Base-by-base conservation (phyloP, 2,888 invertebrate genomes). In the Neoscelio sp. region DNA sequence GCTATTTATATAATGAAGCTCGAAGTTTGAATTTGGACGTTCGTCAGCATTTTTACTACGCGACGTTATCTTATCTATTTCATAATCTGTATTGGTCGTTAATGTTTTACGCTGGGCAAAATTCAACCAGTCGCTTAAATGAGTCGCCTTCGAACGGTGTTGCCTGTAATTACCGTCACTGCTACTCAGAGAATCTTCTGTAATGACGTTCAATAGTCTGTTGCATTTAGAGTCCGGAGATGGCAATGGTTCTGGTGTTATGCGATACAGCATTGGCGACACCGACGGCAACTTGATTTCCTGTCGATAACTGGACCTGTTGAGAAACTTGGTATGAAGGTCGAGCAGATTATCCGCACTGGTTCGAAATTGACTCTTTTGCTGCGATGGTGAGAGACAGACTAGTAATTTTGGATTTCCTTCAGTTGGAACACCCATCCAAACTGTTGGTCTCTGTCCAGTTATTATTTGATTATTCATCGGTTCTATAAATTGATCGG, bases 331-430 rank as follows among this genome's bases (percentile, higher is more conserved):
- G 81, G 92, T 92, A 84, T 95, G 95, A 82, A 94, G 92, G 84
- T 95, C 94, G 2, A 94, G 90, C 44, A 95, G 91, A 81, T 93
- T 92, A 84, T 93, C 94, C 0, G 93, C 93, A 80, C 93, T 93
- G 48, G 92, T 91, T 46, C 91, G 89, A n/a, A 92, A 86, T 46
- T 91, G 91, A 38, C 92, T 92, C 13, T 92, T 92, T 84, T 92
- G 93, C 87, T 95, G 96, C 2, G 94, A 94, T 0, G 96, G 96
- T 0, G 96, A 95, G 7, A 96, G 91, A 84, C 94, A 95, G 4
- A 95, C 91, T 65, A 95, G 91, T 0, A 94, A 85, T 48, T 92
- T 92, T 0, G 93, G 93, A 85, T 95, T 93, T 26, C 91, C 90
- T 75, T 92, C 91, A 0, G 94, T 93, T 8, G 94, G 93, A 44